A percentile compares a stretch with the other conserved stretches of the same genome.
Conservation (phyloP, 2,888 invertebrate genomes). For the Teinopalpus imperialis region DNA sequence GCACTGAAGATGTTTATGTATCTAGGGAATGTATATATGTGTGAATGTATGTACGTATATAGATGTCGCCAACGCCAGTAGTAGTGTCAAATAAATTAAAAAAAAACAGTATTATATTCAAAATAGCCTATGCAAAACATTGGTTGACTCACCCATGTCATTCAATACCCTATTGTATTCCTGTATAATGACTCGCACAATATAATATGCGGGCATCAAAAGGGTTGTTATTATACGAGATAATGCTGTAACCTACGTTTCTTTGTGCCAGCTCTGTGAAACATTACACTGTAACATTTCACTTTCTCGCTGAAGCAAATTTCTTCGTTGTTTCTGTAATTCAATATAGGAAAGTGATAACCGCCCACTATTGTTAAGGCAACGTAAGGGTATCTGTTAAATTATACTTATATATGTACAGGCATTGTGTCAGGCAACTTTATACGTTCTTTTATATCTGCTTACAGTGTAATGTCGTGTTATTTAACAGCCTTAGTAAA, state of each 20-base stretch:
- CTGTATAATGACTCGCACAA: constrained; percentile 9
- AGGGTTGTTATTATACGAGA: constrained; percentile 12
- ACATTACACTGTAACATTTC: constrained; percentile 19
- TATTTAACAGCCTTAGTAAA: no score
- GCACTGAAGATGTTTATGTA: no score
- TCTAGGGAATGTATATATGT: no score
- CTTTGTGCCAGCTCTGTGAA: constrained; percentile 14
- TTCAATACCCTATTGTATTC: constrained; percentile 24
- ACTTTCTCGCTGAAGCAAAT: constrained; percentile 18
- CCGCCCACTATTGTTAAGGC: neutral
- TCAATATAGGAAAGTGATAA: constrained; percentile 4
- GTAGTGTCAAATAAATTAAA: no score
- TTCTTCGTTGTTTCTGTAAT: constrained; percentile 16
- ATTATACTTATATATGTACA: no score
- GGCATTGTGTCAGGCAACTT: no score
- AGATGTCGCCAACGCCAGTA: no score
- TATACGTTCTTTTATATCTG: no score
- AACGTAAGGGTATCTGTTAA: neutral
- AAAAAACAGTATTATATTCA: constrained; percentile 22
- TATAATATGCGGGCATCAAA: constrained; percentile 20
- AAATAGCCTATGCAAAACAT: constrained; percentile 19
- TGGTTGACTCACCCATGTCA: constrained; percentile 20
- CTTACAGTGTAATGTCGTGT: no score
- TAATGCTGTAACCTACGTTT: constrained; percentile 1
- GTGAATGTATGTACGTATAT: no score